Conservation (phyloP, 2,888 invertebrate species). For the Aphidoletes aphidimyza region DNA sequence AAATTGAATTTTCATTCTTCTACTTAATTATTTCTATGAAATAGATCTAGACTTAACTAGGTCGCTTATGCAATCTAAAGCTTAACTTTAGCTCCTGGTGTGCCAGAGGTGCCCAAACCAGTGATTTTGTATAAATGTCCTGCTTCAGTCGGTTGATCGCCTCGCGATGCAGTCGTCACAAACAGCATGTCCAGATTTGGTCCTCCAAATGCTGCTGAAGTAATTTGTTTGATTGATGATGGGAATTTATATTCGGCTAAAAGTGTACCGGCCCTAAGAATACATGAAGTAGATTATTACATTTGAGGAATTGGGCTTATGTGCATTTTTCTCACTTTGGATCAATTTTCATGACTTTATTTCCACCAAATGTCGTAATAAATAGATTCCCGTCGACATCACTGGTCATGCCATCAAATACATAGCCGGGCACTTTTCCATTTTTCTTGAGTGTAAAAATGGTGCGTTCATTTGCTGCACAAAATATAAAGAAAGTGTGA, state of each 20-base stretch:
- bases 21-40: too few species aligned
- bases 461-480: conserved; percentile 41
- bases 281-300: not conserved
- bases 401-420: conserved; percentile 50
- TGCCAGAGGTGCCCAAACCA: not conserved
- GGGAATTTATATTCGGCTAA: not conserved
- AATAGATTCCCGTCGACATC: conserved; percentile 32
- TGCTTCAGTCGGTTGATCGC: not conserved
- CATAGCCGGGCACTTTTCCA: conserved; percentile 26
- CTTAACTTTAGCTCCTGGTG: not conserved
- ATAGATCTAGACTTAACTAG: too few species aligned
- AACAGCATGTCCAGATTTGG: not conserved
- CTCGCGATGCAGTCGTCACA: not conserved
- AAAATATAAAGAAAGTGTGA: not conserved
- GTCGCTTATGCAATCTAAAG: not conserved
- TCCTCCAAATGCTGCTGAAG: not conserved
- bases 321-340: conserved; percentile 18
- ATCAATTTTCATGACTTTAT: conserved; percentile 39
- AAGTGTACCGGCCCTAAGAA: not conserved
- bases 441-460: not conserved
- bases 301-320: too few species aligned
- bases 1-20: too few species aligned
- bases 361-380: conserved; percentile 2
- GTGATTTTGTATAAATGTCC: conserved; percentile 30
- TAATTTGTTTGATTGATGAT: too few species aligned